Conservation (phyloP, 2,113 vertebrate genomes). For the Apteryx owenii region DNA sequence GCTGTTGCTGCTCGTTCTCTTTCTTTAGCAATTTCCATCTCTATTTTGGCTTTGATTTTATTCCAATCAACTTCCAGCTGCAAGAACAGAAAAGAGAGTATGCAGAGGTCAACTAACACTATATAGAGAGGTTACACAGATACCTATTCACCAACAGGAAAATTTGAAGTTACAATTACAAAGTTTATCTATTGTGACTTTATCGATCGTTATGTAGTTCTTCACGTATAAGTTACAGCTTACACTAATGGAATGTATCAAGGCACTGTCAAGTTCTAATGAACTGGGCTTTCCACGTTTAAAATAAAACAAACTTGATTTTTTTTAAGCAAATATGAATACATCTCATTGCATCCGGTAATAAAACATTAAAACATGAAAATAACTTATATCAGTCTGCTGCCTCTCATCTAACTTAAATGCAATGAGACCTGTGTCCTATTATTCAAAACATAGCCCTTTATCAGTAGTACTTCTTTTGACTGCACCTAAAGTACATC, state of each 20-base stretch:
- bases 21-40: slow-evolving; percentile 93
- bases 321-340: neutral
- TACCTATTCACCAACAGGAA: neutral
- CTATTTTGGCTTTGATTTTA: slow-evolving; percentile 95
- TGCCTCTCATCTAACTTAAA: neutral
- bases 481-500: neutral
- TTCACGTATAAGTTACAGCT: neutral
- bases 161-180: neutral
- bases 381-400: slow-evolving; percentile 3
- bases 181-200: neutral
- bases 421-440: neutral
- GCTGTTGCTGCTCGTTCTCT: slow-evolving; percentile 79
- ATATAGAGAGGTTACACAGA: neutral
- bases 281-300: neutral
- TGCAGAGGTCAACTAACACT: neutral
- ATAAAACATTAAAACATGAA: neutral
- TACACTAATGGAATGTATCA: accelerated
- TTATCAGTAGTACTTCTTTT: neutral
- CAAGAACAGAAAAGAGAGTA: neutral
- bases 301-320: neutral
- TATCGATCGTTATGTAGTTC: neutral
- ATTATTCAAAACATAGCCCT: neutral
- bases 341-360: neutral
- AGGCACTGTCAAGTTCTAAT: neutral
- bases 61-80: slow-evolving; percentile 97